Conservation (phyloP, 2,797 vertebrate species). For the Falco concolor region DNA sequence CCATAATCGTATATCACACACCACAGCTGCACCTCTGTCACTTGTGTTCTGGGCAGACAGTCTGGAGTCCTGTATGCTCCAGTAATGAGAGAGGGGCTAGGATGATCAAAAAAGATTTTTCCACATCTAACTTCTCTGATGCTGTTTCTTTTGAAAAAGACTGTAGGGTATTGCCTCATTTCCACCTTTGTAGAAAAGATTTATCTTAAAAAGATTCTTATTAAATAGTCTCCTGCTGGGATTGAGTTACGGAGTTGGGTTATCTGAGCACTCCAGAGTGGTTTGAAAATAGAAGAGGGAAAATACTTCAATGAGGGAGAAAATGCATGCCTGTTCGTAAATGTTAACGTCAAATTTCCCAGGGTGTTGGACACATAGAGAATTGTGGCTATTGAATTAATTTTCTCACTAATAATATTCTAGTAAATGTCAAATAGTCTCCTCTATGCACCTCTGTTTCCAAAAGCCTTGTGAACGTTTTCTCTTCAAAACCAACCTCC, state of each 20-base stretch:
- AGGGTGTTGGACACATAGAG: background rate
- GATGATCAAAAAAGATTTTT: background rate
- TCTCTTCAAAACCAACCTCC: background rate
- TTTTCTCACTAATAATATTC: background rate
- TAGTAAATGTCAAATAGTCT: background rate
- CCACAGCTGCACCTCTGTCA: background rate
- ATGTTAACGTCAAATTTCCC: background rate
- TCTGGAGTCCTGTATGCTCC: background rate
- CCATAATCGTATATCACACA: background rate
- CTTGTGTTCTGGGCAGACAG: background rate
- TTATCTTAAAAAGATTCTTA: background rate
- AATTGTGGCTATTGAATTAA: background rate
- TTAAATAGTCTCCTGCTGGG: conserved; percentile 12
- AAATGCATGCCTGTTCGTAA: background rate
- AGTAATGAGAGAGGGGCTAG: background rate
- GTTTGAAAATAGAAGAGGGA: conserved; percentile 1
- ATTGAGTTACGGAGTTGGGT: background rate
- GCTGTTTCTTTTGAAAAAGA: background rate
- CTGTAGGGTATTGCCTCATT: background rate
- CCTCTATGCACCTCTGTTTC: background rate
- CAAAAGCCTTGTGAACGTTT: background rate
- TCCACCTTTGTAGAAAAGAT: background rate
- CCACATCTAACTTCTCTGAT: background rate
- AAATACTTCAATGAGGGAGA: background rate
- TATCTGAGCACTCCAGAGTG: conserved; percentile 23